These are phyloP conservation scores for Drosophila longiperda DNA, from an alignment of 2,888 invertebrate genomes.

Conservation along the genomic window DNA sequence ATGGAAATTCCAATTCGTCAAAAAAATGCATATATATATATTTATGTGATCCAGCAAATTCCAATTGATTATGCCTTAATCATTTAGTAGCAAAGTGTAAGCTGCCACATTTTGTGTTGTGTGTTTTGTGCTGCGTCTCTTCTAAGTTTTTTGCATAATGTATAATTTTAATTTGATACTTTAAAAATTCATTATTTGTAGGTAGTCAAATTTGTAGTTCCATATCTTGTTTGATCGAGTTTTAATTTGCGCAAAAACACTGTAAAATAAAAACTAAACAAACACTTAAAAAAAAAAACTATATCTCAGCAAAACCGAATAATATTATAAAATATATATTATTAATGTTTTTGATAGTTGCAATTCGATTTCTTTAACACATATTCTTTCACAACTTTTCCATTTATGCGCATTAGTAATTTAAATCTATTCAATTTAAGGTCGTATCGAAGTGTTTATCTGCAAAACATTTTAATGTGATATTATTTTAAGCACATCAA, in stretches of 20 bases:
- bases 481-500: conserved; percentile 76
- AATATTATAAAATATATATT: conserved; percentile 16
- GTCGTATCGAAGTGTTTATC: conserved; percentile 46
- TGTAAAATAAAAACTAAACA: neutral
- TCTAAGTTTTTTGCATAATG: conserved; percentile 31
- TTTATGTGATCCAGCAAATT: conserved; percentile 36
- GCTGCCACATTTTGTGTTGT: conserved; percentile 19
- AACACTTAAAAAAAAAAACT: conserved; percentile 2
- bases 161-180: conserved; percentile 29
- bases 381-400: conserved; percentile 24
- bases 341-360: conserved; percentile 17
- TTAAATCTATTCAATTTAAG: conserved; percentile 42
- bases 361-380: conserved; percentile 4
- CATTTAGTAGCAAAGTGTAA: conserved; percentile 46
- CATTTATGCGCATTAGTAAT: conserved; percentile 35
- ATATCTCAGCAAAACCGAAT: conserved; percentile 54
- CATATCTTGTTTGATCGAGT: conserved; percentile 38
- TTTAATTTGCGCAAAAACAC: conserved; percentile 21
- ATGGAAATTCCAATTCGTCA: conserved; percentile 22
- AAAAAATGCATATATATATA: conserved; percentile 9
- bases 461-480: conserved; percentile 70
- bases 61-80: conserved; percentile 26
- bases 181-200: conserved; percentile 40
- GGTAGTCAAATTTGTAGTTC: conserved; percentile 68
- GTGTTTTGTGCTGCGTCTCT: conserved; percentile 37